Percentiles rank a stretch among this genome's conserved stretches.
These are phyloP conservation scores for Turdus rufiventris DNA, from an alignment of 2,113 vertebrate genomes.

Conservation along the genomic window DNA sequence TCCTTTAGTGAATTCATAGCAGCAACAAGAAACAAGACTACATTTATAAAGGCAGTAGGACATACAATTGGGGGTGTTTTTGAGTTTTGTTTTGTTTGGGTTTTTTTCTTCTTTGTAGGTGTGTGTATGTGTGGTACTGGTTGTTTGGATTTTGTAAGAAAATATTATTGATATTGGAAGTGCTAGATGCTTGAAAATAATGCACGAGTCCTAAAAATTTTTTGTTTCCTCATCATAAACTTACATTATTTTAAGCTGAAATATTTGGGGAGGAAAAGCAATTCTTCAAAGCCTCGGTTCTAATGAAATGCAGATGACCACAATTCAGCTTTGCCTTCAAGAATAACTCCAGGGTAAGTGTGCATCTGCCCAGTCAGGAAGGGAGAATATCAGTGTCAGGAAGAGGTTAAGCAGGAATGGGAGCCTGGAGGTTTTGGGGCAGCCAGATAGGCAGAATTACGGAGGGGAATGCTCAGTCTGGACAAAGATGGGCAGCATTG, in stretches of 20 bases:
- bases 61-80: neutral
- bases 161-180: neutral
- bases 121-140: too few species aligned
- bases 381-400: accelerated
- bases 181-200: neutral
- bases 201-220: neutral
- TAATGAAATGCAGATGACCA: neutral
- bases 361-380: neutral
- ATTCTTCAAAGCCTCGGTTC: neutral
- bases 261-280: neutral
- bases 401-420: neutral
- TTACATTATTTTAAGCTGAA: neutral
- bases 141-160: accelerated
- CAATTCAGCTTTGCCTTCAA: neutral
- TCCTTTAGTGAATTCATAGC: neutral
- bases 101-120: neutral
- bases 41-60: neutral
- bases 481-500: accelerated
- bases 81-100: neutral
- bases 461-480: accelerated
- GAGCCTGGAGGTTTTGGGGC: neutral
- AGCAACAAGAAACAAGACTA: neutral
- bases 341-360: neutral
- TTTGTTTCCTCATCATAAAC: neutral
- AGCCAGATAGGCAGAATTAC: accelerated